These are phyloP conservation scores for Parambassis ranga DNA, from an alignment of 2,797 vertebrate genomes.

Conservation along the genomic window DNA sequence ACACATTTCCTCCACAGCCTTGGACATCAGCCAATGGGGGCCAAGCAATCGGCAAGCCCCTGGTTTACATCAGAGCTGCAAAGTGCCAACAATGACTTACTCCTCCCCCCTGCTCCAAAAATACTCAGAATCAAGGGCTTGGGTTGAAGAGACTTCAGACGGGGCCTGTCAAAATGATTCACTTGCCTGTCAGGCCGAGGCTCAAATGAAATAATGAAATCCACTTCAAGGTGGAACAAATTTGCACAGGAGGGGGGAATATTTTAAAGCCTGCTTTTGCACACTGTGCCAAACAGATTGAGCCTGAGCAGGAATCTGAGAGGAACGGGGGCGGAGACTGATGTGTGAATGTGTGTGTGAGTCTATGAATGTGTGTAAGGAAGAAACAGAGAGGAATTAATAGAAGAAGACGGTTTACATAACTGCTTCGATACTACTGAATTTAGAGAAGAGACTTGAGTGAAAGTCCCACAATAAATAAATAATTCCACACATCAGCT, in stretches of 20 bases:
- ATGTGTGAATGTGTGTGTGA: conserved; percentile 56
- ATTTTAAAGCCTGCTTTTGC: conserved; percentile 79
- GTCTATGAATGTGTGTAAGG: conserved; percentile 39
- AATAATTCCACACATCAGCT: conserved; percentile 2
- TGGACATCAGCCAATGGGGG: conserved; percentile 75
- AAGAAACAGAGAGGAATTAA: conserved; percentile 65
- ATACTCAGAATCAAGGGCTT: conserved; percentile 81
- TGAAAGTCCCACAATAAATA: conserved; percentile 25
- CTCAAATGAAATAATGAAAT: conserved; percentile 87
- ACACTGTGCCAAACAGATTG: conserved; percentile 75
- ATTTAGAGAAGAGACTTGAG: conserved; percentile 14
- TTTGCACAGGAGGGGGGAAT: conserved; percentile 78
- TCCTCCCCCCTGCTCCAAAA: conserved; percentile 78
- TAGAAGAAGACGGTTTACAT: conserved; percentile 64
- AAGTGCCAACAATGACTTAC: conserved; percentile 75
- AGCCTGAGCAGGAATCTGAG: conserved; percentile 61
- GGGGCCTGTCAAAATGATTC: conserved; percentile 85
- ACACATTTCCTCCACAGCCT: conserved; percentile 65
- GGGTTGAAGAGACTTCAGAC: conserved; percentile 81
- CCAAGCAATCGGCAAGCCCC: conserved; percentile 59
- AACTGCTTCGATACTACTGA: conserved; percentile 46
- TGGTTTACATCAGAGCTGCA: conserved; percentile 73
- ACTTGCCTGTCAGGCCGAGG: conserved; percentile 81
- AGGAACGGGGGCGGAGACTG: conserved; percentile 51
- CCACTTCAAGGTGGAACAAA: conserved; percentile 85